A percentile compares a stretch with the other conserved stretches of the same genome.
phyloP scores from a whole-genome alignment of 2,888 invertebrate genomes.

The Drosophila emarginata region DNA sequence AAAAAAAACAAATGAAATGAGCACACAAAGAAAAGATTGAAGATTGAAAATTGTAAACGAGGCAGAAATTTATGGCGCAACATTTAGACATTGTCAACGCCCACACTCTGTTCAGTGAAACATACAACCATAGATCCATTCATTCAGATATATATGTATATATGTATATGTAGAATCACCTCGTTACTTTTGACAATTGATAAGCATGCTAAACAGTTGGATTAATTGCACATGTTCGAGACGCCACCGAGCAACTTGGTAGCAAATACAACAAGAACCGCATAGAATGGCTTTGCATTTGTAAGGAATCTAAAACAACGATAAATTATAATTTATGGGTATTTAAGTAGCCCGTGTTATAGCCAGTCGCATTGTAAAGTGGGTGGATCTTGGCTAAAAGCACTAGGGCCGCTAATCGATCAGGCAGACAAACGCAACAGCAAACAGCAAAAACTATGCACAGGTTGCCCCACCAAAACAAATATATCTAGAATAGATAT shows the following conservation, averaged over 20 bases:
- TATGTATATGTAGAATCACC: constrained; percentile 13
- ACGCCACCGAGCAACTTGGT: constrained; percentile 19
- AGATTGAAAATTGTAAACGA: constrained; percentile 40
- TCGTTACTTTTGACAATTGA: constrained; percentile 70
- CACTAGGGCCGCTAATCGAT: constrained; percentile 67
- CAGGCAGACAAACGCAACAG: constrained; percentile 48
- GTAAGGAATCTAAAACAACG: constrained; percentile 31
- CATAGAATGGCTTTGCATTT: constrained; percentile 20
- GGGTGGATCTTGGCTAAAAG: constrained; percentile 65
- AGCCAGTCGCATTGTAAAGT: constrained; percentile 28
- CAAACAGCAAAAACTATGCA: constrained; percentile 35
- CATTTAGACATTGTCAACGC: constrained; percentile 46
- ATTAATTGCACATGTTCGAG: constrained; percentile 78
- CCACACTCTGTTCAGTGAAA: constrained; percentile 7
- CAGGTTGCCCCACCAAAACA: constrained; percentile 66
- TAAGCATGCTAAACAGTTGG: constrained; percentile 71
- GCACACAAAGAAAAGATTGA: constrained; percentile 12
- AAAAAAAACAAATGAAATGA: not conserved
- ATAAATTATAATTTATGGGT: constrained; percentile 78
- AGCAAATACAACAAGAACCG: constrained; percentile 11
- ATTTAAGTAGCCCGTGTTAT: constrained; percentile 63
- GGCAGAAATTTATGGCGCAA: constrained; percentile 67
- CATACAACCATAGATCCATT: not conserved
- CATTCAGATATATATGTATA: constrained; percentile 6
- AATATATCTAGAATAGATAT: constrained; percentile 16